A percentile compares a stretch with the other conserved stretches of the same genome.
phyloP scores from a whole-genome alignment of 2,888 invertebrate genomes.

The Fragum fragum region DNA sequence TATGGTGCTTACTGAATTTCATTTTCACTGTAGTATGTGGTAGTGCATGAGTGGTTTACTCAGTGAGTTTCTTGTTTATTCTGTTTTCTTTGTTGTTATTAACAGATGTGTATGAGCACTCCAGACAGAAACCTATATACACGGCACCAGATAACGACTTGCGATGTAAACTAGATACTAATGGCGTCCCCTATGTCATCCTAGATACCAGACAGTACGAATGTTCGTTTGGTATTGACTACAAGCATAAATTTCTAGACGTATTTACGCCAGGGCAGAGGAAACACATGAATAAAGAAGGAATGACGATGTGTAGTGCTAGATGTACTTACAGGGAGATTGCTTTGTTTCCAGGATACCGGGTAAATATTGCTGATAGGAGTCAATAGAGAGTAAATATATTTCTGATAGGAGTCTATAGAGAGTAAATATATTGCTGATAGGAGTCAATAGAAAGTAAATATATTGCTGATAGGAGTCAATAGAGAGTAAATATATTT shows the following conservation, averaged over 20 bases:
- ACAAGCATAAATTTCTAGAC: background rate
- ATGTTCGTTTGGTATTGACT: constrained; percentile 8
- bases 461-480: too few species aligned
- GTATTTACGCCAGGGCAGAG: background rate
- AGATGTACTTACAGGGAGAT: constrained; percentile 13
- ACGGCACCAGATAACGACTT: background rate
- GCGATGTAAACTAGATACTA: constrained; percentile 5
- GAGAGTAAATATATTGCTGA: too few species aligned
- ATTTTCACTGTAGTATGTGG: too few species aligned
- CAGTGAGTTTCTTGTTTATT: too few species aligned
- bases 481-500: too few species aligned
- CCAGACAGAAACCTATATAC: background rate
- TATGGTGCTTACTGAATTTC: too few species aligned
- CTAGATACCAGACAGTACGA: constrained; percentile 8
- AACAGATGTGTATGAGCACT: constrained; percentile 12
- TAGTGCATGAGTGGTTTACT: too few species aligned
- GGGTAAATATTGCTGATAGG: background rate
- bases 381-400: too few species aligned
- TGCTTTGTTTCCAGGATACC: constrained; percentile 18
- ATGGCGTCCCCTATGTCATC: constrained; percentile 1
- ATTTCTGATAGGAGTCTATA: too few species aligned
- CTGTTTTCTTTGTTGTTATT: too few species aligned
- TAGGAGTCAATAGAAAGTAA: too few species aligned
- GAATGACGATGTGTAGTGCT: constrained; percentile 15
- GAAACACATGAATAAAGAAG: constrained; percentile 24